Base-by-base conservation (phyloP, 1,140 invertebrate genomes). In the Saccostrea echinata region DNA sequence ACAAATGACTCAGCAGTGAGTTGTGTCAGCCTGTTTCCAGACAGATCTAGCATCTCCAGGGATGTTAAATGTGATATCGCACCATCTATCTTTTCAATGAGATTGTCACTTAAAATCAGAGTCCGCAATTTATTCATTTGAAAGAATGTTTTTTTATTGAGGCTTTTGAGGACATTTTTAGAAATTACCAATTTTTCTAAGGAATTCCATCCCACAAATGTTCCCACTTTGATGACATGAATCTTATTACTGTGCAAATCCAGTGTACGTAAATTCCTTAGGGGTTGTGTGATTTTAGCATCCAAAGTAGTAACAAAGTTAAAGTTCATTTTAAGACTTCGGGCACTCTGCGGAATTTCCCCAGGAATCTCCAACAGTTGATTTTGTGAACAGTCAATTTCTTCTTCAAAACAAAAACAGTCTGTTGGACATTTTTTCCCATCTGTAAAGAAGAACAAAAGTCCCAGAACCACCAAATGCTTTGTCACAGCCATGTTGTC, bases 41-140 rank as follows among this genome's bases (percentile, higher is more conserved):
- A 96, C 68, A 98, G 95, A 92, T 97, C 97, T 0, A 97, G 95
- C 93, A 96, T 96, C 91, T 97, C 96, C 30, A 98, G 92, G 80
- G 95, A 96, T 80, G 95, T 82, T 52, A 95, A 84, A 24, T 92
- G 90, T 21, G 86, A 82, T 85, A 95, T 94, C 53, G 93, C 92
- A 21, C 92, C 93, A 68, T 94, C 94, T 64, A 96, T 91, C 80
- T 91, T 92, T 43, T 27, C 35, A 43, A 88, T 12, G 57, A 76
- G n/a, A 51, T 88, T 88, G 4, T 83, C 53, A 33, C 12, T 6
- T 21, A 88, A 68, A 51, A 52, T 51, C 13, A 88, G 21, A 27
- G 83, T 83, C 1, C 61, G 35, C 1, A 88, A 12, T 13, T 85
- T 88, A 3, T 4, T 16, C 83, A 88, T 30, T 1, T 43, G 11